Evolutionary conservation across 2,888 invertebrate species (phyloP).

Genomic region (Lucinisca nassula): DNA sequence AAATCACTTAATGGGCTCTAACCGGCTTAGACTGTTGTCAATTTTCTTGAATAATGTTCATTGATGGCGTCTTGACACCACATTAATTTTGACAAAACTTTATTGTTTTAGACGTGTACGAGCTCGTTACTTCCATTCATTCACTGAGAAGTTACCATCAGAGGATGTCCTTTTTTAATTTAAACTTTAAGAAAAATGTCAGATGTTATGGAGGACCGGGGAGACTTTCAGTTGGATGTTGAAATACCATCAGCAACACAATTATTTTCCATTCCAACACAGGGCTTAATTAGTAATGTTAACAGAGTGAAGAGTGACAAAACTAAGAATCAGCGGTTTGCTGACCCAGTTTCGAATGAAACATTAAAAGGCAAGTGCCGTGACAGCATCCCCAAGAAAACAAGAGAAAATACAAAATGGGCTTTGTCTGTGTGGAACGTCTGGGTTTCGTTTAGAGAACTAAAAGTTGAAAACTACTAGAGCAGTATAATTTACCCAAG

Average conservation of each 20-base stretch:
- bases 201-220: too few relatives aligned
- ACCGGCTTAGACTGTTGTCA: too few relatives aligned
- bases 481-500: neutral
- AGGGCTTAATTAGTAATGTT: neutral
- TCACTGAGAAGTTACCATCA: too few relatives aligned
- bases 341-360: neutral
- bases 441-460: neutral
- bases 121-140: too few relatives aligned
- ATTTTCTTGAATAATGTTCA: too few relatives aligned
- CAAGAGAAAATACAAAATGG: neutral
- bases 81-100: too few relatives aligned
- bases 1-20: too few relatives aligned
- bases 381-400: neutral
- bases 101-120: too few relatives aligned
- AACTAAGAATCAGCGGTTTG: neutral
- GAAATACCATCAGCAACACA: neutral
- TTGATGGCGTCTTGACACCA: too few relatives aligned
- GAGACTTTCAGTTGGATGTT: too few relatives aligned
- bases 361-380: neutral
- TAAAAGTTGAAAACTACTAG: neutral
- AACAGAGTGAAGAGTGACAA: neutral
- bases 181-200: too few relatives aligned
- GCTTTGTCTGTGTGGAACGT: neutral
- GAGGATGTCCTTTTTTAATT: too few relatives aligned
- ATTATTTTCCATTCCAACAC: neutral